These are phyloP conservation scores for Amphipoea lucens DNA, from an alignment of 2,888 invertebrate genomes.

Conservation along the genomic window DNA sequence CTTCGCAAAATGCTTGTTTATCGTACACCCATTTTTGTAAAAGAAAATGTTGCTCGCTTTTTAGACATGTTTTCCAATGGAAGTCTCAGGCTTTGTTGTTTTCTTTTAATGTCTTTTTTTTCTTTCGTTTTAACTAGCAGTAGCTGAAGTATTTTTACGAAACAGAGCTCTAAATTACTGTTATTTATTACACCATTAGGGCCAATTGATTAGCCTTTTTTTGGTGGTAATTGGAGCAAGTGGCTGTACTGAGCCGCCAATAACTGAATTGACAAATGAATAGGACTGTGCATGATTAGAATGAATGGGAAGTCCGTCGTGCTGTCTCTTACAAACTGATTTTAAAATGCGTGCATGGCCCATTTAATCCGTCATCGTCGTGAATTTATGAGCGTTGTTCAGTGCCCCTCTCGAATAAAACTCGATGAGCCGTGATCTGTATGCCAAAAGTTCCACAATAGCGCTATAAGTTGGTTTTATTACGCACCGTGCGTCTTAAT, in stretches of 20 bases:
- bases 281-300: slow-evolving; percentile 43
- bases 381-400: slow-evolving; percentile 81
- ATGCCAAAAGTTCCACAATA: slow-evolving; percentile 87
- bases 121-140: slow-evolving; percentile 41
- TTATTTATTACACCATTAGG: slow-evolving; percentile 57
- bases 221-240: slow-evolving; percentile 39
- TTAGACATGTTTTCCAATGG: slow-evolving; percentile 58
- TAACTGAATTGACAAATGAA: slow-evolving; percentile 43
- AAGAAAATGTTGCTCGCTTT: slow-evolving; percentile 63
- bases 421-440: slow-evolving; percentile 88
- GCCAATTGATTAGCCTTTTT: slow-evolving; percentile 52
- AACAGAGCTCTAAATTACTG: slow-evolving; percentile 46
- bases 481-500: slow-evolving; percentile 72
- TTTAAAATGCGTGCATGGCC: slow-evolving; percentile 83
- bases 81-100: slow-evolving; percentile 54
- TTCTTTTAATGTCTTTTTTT: slow-evolving; percentile 48
- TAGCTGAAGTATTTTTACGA: slow-evolving; percentile 39
- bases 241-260: slow-evolving; percentile 22
- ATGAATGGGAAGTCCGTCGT: slow-evolving; percentile 40
- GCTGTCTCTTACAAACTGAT: slow-evolving; percentile 72
- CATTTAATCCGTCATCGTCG: slow-evolving; percentile 86
- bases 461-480: slow-evolving; percentile 80
- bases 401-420: slow-evolving; percentile 83
- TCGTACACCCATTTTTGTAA: slow-evolving; percentile 59
- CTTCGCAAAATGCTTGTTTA: slow-evolving; percentile 64